Conservation (phyloP, 2,113 vertebrate species). For the Notiomystis cincta region DNA sequence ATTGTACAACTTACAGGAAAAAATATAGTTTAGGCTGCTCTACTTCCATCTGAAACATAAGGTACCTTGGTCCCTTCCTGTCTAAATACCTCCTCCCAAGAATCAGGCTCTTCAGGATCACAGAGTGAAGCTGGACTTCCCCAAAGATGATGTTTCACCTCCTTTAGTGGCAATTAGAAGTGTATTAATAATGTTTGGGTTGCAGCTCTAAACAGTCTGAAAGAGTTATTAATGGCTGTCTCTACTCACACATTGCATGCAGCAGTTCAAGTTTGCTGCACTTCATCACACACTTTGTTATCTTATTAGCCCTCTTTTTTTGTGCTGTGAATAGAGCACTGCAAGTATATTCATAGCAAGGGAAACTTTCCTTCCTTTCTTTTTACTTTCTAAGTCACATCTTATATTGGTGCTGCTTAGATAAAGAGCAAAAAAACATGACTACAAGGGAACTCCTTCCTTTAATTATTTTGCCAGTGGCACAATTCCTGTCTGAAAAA, state of each 20-base stretch:
- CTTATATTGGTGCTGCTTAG: neutral
- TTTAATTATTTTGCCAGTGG: neutral
- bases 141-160: neutral
- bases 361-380: neutral
- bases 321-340: neutral
- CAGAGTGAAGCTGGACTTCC: neutral
- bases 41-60: neutral
- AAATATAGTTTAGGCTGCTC: neutral
- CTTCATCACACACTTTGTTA: constrained; percentile 12
- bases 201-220: neutral
- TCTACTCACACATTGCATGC: neutral
- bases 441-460: neutral
- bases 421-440: neutral
- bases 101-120: neutral
- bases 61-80: neutral
- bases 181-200: neutral
- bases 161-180: neutral
- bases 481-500: neutral
- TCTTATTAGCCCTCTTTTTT: neutral
- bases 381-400: neutral
- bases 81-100: neutral
- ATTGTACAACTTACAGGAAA: neutral
- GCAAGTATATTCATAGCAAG: neutral
- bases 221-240: neutral
- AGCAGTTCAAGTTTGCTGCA: neutral